phyloP scores from a whole-genome alignment of 2,888 invertebrate species.

The Acanthococcus lagerstroemiae region DNA sequence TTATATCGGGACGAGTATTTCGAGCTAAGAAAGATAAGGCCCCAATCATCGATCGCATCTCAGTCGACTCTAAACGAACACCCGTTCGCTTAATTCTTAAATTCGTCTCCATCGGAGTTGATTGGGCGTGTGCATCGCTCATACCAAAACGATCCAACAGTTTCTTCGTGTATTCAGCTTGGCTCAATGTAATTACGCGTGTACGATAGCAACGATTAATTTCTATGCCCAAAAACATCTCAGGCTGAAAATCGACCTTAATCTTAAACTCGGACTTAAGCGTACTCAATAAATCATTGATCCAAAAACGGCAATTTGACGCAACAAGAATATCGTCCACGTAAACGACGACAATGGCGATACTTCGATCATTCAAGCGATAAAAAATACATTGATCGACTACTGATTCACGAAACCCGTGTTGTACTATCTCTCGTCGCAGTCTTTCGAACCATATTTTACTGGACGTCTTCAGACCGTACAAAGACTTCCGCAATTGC shows the following conservation, averaged over 20 bases:
- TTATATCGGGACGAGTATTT: neutral
- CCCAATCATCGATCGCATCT: neutral
- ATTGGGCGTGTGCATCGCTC: neutral
- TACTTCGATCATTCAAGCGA: too few relatives aligned
- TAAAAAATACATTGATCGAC: too few relatives aligned
- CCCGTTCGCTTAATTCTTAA: neutral
- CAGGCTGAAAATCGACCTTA: too few relatives aligned
- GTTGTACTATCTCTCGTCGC: too few relatives aligned
- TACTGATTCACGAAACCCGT: too few relatives aligned
- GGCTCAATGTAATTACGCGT: neutral
- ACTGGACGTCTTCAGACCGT: too few relatives aligned
- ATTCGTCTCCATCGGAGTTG: neutral
- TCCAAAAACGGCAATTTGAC: neutral
- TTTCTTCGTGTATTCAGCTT: neutral
- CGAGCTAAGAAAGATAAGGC: neutral
- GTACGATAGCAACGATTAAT: neutral
- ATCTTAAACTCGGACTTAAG: too few relatives aligned
- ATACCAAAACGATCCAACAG: neutral
- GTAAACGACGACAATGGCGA: neutral
- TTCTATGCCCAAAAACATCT: too few relatives aligned
- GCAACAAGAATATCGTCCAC: neutral
- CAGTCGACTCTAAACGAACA: neutral
- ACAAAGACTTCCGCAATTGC: too few relatives aligned
- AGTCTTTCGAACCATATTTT: too few relatives aligned
- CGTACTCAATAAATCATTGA: too few relatives aligned